Percentiles rank a stretch among this genome's conserved stretches.
Evolutionary conservation across 2,113 vertebrate species (phyloP).

Genomic region (Lates calcarifer): DNA sequence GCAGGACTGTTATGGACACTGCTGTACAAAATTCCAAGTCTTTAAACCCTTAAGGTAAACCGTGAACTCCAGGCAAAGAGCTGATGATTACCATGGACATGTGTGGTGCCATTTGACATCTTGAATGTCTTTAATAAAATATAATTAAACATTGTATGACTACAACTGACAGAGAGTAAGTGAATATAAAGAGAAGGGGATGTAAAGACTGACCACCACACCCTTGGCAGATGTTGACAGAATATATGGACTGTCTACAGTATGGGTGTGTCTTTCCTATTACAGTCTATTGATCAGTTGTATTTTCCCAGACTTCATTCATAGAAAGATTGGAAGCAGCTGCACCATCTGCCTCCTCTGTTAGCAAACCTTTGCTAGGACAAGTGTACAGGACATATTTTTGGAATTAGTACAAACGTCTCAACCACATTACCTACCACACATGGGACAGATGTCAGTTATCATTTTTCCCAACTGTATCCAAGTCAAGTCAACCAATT

Average conservation of each 20-base stretch:
- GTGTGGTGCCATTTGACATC: constrained; percentile 59
- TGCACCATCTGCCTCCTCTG: constrained; percentile 62
- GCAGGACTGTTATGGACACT: constrained; percentile 27
- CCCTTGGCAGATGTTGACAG: constrained; percentile 74
- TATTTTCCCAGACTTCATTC: constrained; percentile 79
- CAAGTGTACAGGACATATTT: constrained; percentile 48
- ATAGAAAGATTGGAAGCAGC: constrained; percentile 79
- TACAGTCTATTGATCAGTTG: constrained; percentile 77
- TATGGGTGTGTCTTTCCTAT: constrained; percentile 73
- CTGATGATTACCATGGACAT: constrained; percentile 15
- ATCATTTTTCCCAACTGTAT: constrained; percentile 9
- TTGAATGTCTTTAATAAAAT: constrained; percentile 66
- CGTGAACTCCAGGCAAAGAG: constrained; percentile 28
- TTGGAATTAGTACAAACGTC: constrained; percentile 36
- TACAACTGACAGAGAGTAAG: constrained; percentile 45
- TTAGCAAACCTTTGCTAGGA: constrained; percentile 37
- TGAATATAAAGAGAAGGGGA: constrained; percentile 47
- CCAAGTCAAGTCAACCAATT: neutral
- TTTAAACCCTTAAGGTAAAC: constrained; percentile 58
- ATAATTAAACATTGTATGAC: constrained; percentile 44
- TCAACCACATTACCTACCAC: constrained; percentile 24
- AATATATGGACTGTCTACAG: constrained; percentile 63
- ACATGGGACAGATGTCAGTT: constrained; percentile 17
- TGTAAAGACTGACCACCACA: constrained; percentile 68
- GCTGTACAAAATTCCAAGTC: constrained; percentile 30